Evolutionary conservation across 2,797 vertebrate genomes (phyloP).

Genomic region (Luscinia luscinia): DNA sequence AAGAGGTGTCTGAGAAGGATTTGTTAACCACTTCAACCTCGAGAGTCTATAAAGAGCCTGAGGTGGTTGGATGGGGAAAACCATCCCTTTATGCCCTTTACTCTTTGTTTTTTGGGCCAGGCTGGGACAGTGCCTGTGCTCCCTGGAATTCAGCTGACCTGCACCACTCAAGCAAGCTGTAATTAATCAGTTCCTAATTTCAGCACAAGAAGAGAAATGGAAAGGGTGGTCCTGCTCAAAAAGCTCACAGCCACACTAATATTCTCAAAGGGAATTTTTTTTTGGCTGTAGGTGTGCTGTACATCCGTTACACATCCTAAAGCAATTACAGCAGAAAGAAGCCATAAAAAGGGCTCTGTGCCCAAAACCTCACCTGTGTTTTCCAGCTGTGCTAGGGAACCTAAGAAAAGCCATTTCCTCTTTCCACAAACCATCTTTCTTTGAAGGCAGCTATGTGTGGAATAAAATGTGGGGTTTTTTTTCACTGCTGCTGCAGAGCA

Average conservation of each 20-base stretch:
- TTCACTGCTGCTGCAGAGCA: background rate
- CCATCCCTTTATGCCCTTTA: background rate
- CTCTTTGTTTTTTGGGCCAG: background rate
- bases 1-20: background rate
- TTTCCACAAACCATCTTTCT: constrained; percentile 42
- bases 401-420: constrained; percentile 59
- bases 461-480: background rate
- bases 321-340: constrained; percentile 16
- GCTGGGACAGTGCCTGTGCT: background rate
- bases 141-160: background rate
- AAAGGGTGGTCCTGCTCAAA: background rate
- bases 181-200: constrained; percentile 12
- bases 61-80: background rate
- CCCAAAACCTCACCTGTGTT: constrained; percentile 53
- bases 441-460: constrained; percentile 34
- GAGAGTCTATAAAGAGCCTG: background rate
- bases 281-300: background rate
- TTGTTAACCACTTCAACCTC: background rate
- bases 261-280: background rate
- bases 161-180: background rate
- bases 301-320: constrained; percentile 21
- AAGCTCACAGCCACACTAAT: background rate
- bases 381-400: constrained; percentile 47
- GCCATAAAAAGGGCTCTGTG: constrained; percentile 20
- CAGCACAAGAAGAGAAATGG: background rate